phyloP scores from a whole-genome alignment of 2,113 vertebrate genomes.

The Barnardius zonarius region DNA sequence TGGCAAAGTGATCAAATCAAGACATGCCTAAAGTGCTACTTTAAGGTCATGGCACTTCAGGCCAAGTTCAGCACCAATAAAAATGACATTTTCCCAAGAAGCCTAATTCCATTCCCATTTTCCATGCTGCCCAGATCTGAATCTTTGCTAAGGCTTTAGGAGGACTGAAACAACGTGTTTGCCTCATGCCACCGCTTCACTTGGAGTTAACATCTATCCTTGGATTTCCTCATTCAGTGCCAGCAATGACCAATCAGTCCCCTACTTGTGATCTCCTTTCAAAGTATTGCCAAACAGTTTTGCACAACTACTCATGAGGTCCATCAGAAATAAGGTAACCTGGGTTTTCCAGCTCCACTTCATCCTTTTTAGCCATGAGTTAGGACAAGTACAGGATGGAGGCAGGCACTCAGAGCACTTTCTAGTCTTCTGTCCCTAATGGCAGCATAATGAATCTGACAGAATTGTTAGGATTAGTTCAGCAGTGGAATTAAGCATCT shows the following conservation, averaged over 20 bases:
- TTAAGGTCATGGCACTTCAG: neutral
- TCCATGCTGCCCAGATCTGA: neutral
- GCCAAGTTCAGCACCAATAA: neutral
- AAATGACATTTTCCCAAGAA: neutral
- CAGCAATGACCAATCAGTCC: neutral
- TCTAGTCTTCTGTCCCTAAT: slow-evolving; percentile 32
- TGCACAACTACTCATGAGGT: neutral
- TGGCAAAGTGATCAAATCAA: neutral
- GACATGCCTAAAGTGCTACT: neutral
- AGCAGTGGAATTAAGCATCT: slow-evolving; percentile 62
- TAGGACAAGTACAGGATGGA: neutral
- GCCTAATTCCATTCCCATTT: neutral
- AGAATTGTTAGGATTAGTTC: slow-evolving; percentile 51
- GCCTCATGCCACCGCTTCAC: neutral
- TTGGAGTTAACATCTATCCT: neutral
- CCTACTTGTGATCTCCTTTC: neutral
- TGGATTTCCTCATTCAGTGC: neutral
- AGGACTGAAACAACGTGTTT: neutral
- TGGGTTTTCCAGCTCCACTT: neutral
- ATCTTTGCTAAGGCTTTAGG: neutral
- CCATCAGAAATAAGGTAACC: neutral
- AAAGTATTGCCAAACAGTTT: neutral
- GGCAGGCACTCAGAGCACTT: neutral
- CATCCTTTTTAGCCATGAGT: neutral
- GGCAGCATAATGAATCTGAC: slow-evolving; percentile 47